These are phyloP conservation scores for Pammene aurita DNA, from an alignment of 2,888 invertebrate genomes.

Conservation along the genomic window DNA sequence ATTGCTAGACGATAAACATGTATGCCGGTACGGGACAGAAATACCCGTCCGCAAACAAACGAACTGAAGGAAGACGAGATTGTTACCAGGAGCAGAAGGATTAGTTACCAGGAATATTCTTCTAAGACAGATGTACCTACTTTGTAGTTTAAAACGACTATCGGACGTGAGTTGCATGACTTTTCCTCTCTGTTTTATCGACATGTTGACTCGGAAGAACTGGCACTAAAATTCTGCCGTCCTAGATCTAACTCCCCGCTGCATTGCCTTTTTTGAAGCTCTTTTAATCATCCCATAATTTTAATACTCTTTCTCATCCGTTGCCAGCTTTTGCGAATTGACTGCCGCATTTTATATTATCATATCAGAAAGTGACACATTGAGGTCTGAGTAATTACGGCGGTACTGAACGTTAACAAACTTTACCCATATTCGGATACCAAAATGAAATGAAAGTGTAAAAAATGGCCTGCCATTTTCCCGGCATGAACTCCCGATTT, in stretches of 20 bases:
- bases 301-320: conserved; percentile 5
- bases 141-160: not conserved
- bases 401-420: conserved; percentile 1
- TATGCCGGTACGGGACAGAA: conserved; percentile 62
- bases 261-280: not conserved
- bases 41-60: conserved; percentile 69
- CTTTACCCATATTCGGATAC: conserved; percentile 3
- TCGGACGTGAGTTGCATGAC: not conserved
- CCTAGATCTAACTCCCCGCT: not conserved
- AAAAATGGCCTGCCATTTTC: not conserved
- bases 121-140: not conserved
- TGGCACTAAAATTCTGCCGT: not conserved
- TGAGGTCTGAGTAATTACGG: not conserved
- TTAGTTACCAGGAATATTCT: not conserved
- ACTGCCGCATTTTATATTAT: not conserved
- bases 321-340: not conserved
- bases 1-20: conserved; percentile 73
- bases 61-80: conserved; percentile 44
- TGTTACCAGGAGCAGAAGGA: conserved; percentile 21
- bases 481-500: not conserved
- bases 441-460: not conserved
- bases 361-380: conserved; percentile 7
- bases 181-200: not conserved
- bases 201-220: not conserved
- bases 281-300: not conserved